Percentiles rank a stretch among this genome's conserved stretches.
phyloP scores from a whole-genome alignment of 2,888 invertebrate species.

The Eupelmus urozonus region DNA sequence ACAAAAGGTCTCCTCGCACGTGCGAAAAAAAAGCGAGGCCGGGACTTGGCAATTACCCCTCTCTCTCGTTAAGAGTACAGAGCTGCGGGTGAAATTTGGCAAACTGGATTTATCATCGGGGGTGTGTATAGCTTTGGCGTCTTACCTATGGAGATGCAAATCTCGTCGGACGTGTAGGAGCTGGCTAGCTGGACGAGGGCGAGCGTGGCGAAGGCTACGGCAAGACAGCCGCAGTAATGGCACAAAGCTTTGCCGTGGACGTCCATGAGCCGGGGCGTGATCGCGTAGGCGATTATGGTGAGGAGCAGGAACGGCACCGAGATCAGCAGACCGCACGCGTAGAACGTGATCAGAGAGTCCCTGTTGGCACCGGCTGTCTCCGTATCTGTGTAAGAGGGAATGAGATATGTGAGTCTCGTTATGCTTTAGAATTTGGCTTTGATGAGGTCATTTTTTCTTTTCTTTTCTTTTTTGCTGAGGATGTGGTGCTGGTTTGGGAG shows the following conservation, averaged over 20 bases:
- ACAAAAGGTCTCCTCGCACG: no score
- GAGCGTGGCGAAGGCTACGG: conserved; percentile 79
- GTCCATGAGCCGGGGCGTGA: conserved; percentile 80
- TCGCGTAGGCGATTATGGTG: conserved; percentile 75
- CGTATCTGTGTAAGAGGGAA: conserved; percentile 2
- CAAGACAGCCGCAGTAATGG: conserved; percentile 80
- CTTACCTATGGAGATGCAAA: conserved; percentile 77
- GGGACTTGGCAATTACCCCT: no score
- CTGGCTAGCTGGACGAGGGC: conserved; percentile 80
- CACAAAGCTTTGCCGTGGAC: conserved; percentile 81
- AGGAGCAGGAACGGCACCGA: conserved; percentile 76
- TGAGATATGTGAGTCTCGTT: no score
- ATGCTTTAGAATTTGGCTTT: background rate
- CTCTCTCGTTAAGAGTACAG: no score
- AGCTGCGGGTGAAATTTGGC: no score
- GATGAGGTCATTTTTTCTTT: background rate
- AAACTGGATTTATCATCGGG: conserved; percentile 14
- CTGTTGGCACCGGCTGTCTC: conserved; percentile 53
- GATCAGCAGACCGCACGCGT: conserved; percentile 73
- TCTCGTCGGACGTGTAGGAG: conserved; percentile 77
- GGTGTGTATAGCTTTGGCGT: no score
- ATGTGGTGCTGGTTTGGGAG: background rate
- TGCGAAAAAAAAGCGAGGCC: no score
- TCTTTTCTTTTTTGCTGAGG: background rate
- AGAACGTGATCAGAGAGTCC: conserved; percentile 69